These are phyloP conservation scores for Malacosoma neustria DNA, from an alignment of 2,888 invertebrate species.

Conservation along the genomic window DNA sequence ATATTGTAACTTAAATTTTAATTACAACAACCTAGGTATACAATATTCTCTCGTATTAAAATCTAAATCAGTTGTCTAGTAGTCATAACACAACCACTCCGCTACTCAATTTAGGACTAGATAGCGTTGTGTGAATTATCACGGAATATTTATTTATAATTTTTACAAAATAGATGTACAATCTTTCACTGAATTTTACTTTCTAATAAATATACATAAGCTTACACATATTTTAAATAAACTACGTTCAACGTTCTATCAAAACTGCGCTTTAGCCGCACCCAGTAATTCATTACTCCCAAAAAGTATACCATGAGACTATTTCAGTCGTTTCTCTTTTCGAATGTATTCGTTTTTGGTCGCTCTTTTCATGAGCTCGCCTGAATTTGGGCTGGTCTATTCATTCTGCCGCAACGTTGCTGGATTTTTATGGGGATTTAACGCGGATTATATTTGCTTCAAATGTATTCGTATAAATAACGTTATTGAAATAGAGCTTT, in stretches of 20 bases:
- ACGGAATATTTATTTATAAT: too few species aligned
- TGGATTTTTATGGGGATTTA: conserved; percentile 60
- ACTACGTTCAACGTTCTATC: neutral
- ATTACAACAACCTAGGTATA: too few species aligned
- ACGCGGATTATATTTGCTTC: conserved; percentile 55
- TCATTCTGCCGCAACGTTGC: conserved; percentile 48
- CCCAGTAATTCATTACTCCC: conserved; percentile 29
- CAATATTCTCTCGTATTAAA: too few species aligned
- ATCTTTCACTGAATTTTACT: too few species aligned
- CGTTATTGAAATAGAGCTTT: conserved; percentile 8
- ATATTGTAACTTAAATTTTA: too few species aligned
- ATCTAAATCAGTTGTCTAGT: too few species aligned
- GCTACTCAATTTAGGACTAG: too few species aligned
- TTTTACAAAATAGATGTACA: too few species aligned
- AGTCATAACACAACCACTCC: too few species aligned
- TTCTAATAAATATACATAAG: too few species aligned
- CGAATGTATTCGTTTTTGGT: conserved; percentile 63
- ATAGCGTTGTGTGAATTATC: too few species aligned
- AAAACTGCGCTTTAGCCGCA: conserved; percentile 13
- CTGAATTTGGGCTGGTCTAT: conserved; percentile 62
- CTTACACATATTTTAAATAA: too few species aligned
- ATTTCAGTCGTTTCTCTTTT: conserved; percentile 57
- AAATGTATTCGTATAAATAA: conserved; percentile 46
- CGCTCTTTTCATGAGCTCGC: conserved; percentile 61
- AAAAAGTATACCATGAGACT: conserved; percentile 32